Evolutionary conservation across 2,888 invertebrate genomes (phyloP).

Genomic region (Andricus curvator): DNA sequence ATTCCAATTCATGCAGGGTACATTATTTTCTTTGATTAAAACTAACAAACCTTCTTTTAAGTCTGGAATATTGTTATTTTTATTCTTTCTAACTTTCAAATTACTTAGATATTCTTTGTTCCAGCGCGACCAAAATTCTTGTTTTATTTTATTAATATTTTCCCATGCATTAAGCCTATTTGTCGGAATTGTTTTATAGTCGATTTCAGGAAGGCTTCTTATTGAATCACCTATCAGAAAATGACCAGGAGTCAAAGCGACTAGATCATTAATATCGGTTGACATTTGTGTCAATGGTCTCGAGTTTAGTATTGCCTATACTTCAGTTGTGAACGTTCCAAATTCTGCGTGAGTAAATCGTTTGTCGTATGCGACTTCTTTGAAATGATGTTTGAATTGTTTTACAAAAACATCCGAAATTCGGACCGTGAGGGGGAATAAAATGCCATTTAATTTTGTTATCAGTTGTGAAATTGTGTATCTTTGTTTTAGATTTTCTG

Average conservation of each 20-base stretch:
- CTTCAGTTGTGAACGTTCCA: slow-evolving; percentile 45
- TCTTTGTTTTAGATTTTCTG: background rate
- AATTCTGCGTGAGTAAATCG: slow-evolving; percentile 38
- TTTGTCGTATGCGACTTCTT: slow-evolving; percentile 28
- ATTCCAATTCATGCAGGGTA: slow-evolving; percentile 41
- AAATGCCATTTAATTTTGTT: slow-evolving; percentile 48
- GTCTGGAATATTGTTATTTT: slow-evolving; percentile 22
- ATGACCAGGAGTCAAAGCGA: background rate
- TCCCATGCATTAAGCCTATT: slow-evolving; percentile 50
- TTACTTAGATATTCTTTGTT: slow-evolving; percentile 44
- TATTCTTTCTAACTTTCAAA: slow-evolving; percentile 44
- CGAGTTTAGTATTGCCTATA: slow-evolving; percentile 49
- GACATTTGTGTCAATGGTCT: slow-evolving; percentile 44
- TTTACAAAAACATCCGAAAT: slow-evolving; percentile 48
- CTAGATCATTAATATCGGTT: slow-evolving; percentile 4
- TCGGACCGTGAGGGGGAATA: slow-evolving; percentile 45
- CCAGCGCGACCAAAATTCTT: slow-evolving; percentile 46
- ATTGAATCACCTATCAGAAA: slow-evolving; percentile 42
- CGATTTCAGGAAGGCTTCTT: slow-evolving; percentile 29
- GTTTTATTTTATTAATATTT: slow-evolving; percentile 45
- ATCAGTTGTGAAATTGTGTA: background rate
- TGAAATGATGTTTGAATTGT: slow-evolving; percentile 45
- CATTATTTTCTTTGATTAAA: slow-evolving; percentile 42
- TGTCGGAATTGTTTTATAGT: slow-evolving; percentile 31
- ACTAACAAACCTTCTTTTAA: slow-evolving; percentile 45